Evolutionary conservation across 1,140 invertebrate genomes (phyloP).

Genomic region (Patella vulgata): DNA sequence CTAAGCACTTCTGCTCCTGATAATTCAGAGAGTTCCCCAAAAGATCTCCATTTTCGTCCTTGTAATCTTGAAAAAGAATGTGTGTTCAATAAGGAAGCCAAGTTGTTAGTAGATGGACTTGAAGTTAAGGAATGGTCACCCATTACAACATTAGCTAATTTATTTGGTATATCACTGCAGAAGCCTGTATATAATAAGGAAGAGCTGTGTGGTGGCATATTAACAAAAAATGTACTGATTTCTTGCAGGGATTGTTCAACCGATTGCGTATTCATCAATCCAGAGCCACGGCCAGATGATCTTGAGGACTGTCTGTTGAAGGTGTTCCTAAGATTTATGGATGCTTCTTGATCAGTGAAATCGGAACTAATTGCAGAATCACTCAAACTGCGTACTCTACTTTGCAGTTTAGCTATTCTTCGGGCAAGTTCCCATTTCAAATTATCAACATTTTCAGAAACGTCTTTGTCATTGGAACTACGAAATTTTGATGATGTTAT

Average conservation of each 20-base stretch:
- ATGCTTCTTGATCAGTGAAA: constrained; percentile 56
- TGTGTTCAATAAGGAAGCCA: constrained; percentile 10
- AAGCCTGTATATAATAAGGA: too few species aligned
- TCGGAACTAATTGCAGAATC: constrained; percentile 64
- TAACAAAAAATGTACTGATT: too few species aligned
- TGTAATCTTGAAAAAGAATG: constrained; percentile 1
- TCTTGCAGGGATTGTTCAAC: too few species aligned
- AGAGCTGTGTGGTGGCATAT: too few species aligned
- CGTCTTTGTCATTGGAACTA: neutral
- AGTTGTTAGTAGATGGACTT: constrained; percentile 15
- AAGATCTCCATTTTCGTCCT: neutral
- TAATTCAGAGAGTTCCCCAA: neutral
- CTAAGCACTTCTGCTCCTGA: neutral
- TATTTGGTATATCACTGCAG: too few species aligned
- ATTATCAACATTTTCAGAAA: constrained; percentile 14
- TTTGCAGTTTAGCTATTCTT: constrained; percentile 38
- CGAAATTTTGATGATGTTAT: neutral
- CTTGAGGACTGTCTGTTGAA: too few species aligned
- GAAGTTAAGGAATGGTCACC: constrained; percentile 1
- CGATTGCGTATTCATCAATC: too few species aligned
- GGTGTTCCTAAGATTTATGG: neutral
- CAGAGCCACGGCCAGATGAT: too few species aligned
- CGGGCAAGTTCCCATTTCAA: constrained; percentile 33
- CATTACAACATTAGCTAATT: too few species aligned
- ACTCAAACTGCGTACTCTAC: constrained; percentile 46